phyloP scores from a whole-genome alignment of 2,888 invertebrate genomes.

The Drosophila paranaensis region DNA sequence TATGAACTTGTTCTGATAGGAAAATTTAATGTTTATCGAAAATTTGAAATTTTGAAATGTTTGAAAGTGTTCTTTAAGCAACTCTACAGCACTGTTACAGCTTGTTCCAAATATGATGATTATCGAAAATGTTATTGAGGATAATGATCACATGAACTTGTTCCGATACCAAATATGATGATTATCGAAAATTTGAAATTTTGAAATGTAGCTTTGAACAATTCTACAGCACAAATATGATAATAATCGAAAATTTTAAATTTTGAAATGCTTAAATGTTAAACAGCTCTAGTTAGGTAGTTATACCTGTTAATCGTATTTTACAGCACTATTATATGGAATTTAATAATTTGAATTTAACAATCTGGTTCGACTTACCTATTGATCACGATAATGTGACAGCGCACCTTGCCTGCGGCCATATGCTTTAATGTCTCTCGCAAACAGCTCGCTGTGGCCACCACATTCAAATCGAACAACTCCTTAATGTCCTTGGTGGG shows the following conservation, averaged over 20 bases:
- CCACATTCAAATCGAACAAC: conserved; percentile 86
- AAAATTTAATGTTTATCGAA: too few relatives aligned
- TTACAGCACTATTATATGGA: too few relatives aligned
- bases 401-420: conserved; percentile 85
- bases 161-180: background rate
- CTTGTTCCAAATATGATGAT: too few relatives aligned
- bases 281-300: background rate
- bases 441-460: conserved; percentile 86
- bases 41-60: too few relatives aligned
- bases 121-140: too few relatives aligned
- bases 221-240: too few relatives aligned
- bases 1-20: too few relatives aligned
- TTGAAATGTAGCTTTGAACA: background rate
- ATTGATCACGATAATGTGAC: conserved; percentile 88
- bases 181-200: background rate
- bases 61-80: too few relatives aligned
- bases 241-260: background rate
- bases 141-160: background rate
- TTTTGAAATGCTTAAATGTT: background rate
- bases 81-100: background rate
- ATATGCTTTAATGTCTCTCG: conserved; percentile 87
- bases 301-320: background rate
- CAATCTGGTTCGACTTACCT: conserved; percentile 84
- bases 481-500: conserved; percentile 81
- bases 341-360: too few relatives aligned